Base-by-base conservation (phyloP, 2,113 vertebrate species). In the Syngnathus floridae region DNA sequence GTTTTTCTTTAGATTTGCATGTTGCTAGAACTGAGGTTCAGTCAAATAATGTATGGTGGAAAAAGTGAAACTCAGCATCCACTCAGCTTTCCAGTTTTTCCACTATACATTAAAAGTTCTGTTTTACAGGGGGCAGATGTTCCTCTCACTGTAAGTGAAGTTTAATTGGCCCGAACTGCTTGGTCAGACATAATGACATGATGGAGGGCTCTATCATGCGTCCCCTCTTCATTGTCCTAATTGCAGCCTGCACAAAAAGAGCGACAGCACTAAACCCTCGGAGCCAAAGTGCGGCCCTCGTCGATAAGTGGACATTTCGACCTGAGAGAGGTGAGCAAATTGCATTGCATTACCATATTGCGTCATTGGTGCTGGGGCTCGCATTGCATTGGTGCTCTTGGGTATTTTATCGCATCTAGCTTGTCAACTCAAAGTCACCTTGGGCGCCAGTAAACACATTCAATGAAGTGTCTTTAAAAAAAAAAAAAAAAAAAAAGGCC, bases 261-360 rank as follows among this genome's bases (percentile, higher is more conserved):
- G 63, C 76, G 59, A 40, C 66, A 79, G 70, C 55, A 49, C 64
- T 72, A 67, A 80, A 75, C 69, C 37, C 64, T 77, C 49, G 17
- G 57, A 71, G 74, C 74, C 68, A 72, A 78, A 84, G 84, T 82
- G 80, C 79, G 77, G 67, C 73, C 75, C 64, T 11, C 71, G 75
- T 83, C 84, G 82, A 83, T 88, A 85, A 83, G 64, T 77, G 71
- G 75, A 72, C 64, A 78, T 84, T 83, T 82, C 70, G 79, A 84
- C 77, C 64, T 78, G 71, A 80, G 67, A 56, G 68, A 59, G 68
- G 64, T 78, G 71, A 60, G 65, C 64, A 78, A 65, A 80, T 83
- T 81, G 67, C 67, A 68, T 80, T 72, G 52, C 45, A 0, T 62
- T 60, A 49, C 65, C 61, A 66, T 71, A 58, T 41, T 70, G 26